phyloP scores from a whole-genome alignment of 2,797 vertebrate genomes.

The Phrynocephalus guinanensis region DNA sequence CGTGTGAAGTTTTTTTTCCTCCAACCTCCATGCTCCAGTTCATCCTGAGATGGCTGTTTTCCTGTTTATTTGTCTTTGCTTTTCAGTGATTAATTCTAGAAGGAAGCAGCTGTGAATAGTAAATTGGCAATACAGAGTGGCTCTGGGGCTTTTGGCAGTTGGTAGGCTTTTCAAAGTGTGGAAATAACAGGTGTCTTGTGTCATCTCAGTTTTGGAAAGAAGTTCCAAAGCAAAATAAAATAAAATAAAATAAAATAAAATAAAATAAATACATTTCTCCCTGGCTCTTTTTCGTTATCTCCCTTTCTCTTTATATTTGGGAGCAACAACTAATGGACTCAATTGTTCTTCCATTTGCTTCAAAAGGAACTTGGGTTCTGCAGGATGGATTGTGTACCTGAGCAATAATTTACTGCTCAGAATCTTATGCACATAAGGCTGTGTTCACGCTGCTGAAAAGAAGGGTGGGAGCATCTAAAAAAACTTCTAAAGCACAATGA shows the following conservation, averaged over 20 bases:
- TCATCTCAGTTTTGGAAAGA: slow-evolving; percentile 40
- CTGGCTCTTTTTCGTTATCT: background rate
- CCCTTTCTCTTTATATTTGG: background rate
- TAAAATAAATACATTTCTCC: background rate
- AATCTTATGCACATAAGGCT: background rate
- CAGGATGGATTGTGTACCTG: background rate
- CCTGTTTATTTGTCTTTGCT: slow-evolving; percentile 58
- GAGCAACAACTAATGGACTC: slow-evolving; percentile 4
- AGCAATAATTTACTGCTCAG: slow-evolving; percentile 2
- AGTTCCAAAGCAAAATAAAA: background rate
- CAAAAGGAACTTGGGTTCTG: background rate
- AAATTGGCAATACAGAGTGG: slow-evolving; percentile 31
- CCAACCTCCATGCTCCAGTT: slow-evolving; percentile 34
- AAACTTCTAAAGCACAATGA: too few species aligned
- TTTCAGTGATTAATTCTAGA: slow-evolving; percentile 52
- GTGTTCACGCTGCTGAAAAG: too few species aligned
- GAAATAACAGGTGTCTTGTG: slow-evolving; percentile 34
- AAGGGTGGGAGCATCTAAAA: too few species aligned
- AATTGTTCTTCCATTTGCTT: slow-evolving; percentile 18
- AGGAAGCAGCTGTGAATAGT: slow-evolving; percentile 28
- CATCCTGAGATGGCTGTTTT: slow-evolving; percentile 42
- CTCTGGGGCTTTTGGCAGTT: slow-evolving; percentile 53
- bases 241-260: too few species aligned
- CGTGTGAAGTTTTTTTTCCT: background rate
- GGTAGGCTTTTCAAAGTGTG: slow-evolving; percentile 48